Conservation (phyloP, 2,888 invertebrate genomes). For the Lochmaea capreae region DNA sequence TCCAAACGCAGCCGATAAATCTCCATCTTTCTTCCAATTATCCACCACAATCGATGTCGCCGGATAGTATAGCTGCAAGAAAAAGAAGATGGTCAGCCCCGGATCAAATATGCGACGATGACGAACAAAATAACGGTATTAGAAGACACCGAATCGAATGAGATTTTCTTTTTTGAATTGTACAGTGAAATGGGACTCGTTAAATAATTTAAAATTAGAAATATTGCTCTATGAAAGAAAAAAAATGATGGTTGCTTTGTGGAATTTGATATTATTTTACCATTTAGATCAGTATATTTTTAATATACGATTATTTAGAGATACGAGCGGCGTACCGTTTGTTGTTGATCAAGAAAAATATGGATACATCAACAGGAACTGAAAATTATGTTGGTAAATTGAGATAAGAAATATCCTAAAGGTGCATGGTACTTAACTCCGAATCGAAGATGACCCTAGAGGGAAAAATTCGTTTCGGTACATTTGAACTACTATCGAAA, state of each 20-base stretch:
- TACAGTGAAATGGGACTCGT: conserved; percentile 43
- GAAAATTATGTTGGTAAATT: no score
- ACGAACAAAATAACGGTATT: conserved; percentile 50
- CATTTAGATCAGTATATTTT: conserved; percentile 19
- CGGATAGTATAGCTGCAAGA: conserved; percentile 52
- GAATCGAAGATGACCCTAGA: no score
- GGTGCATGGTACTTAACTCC: no score
- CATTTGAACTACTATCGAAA: conserved; percentile 8
- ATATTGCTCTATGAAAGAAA: conserved; percentile 45
- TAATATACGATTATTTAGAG: not conserved
- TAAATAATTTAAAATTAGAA: conserved; percentile 46
- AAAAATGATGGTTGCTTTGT: conserved; percentile 47
- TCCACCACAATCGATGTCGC: conserved; percentile 47
- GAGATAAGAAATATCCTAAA: no score
- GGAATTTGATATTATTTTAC: conserved; percentile 46
- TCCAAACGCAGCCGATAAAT: conserved; percentile 52
- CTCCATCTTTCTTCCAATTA: conserved; percentile 49
- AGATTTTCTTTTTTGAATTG: conserved; percentile 26
- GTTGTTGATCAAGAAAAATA: no score
- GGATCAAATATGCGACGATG: conserved; percentile 66
- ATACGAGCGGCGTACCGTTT: no score
- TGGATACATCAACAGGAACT: no score
- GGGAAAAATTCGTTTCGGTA: not conserved
- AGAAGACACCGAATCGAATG: conserved; percentile 36
- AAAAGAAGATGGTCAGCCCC: conserved; percentile 68